Conservation (phyloP, 2,113 vertebrate species). For the Argyrosomus japonicus region DNA sequence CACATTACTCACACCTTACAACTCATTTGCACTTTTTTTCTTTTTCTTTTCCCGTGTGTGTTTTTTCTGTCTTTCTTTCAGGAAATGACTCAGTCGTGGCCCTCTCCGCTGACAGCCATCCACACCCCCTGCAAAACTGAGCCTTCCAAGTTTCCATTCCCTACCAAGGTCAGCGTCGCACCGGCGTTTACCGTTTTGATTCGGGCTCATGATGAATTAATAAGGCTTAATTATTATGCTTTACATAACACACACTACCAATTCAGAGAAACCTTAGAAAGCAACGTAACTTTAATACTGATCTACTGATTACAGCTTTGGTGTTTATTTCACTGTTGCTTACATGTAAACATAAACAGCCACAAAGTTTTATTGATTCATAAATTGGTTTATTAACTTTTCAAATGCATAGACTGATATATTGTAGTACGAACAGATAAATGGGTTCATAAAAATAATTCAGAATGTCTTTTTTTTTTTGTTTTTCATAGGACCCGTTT, state of each 20-base stretch:
- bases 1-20: constrained; percentile 13
- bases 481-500: constrained; percentile 87
- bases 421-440: background rate
- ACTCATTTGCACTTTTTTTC: constrained; percentile 32
- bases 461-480: background rate
- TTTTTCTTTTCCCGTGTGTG: background rate
- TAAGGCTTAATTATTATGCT: background rate
- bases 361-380: background rate
- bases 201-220: constrained; percentile 11
- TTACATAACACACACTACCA: background rate
- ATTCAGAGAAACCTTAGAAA: background rate
- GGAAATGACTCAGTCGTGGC: constrained; percentile 99
- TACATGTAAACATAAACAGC: background rate
- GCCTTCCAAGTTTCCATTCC: constrained; percentile 98
- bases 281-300: background rate
- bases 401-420: too few species aligned
- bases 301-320: background rate
- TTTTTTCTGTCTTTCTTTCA: constrained; percentile 61
- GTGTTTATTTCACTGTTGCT: background rate
- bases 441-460: background rate
- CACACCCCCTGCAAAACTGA: constrained; percentile 99
- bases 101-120: constrained; percentile 97
- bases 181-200: constrained; percentile 3
- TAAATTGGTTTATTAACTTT: background rate
- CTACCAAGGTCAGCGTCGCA: constrained; percentile 92